Base-by-base conservation (phyloP, 2,888 invertebrate species). In the Sipunculus nudus region DNA sequence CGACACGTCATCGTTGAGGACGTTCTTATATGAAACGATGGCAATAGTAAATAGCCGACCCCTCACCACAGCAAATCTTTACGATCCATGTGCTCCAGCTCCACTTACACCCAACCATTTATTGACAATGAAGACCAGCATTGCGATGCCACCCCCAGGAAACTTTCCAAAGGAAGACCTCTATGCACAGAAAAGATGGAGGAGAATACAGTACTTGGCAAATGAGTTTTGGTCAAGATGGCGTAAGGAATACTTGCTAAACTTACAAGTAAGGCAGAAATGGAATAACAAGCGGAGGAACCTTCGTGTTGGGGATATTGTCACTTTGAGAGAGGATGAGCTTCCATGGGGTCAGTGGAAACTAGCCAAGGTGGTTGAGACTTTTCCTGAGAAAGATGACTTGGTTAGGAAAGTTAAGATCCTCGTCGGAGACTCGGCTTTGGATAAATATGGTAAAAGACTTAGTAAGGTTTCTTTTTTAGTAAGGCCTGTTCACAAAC, bases 271-370 rank as follows among this genome's bases (percentile, higher is more conserved):
- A 10, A 49, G 55, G 29, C 5, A 45, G 13, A 54, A 31, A 25
- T 54, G 47, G 61, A 48, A 61, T 66, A 45, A 61, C 60, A 3
- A 62, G 64, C 41, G 50, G 71, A 21, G 71, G 69, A 57, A 62
- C 25, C 4, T 65, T 3, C 3, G 23, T 13, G 53, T 59, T 10
- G 59, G 59, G 29, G 65, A 65, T 41, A 28, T 63, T 6, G 65
- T 65, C 10, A 25, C 63, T 26, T 32, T 65, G 1, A 48, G 52
- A 31, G 62, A 65, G 40, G 62, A 59, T 16, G 43, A 55, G 39
- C 16, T 53, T 2, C 45, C 55, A 16, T 35, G 63, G 21, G 56
- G 53, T 23, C 13, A 35, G 10, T 65, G 62, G 59, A 31, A n/a
- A 32, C 23, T 63, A 23, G 49, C 57, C 10, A n/a, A 28, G n/a